Percentiles rank a stretch among this genome's conserved stretches.
Conservation (phyloP, 2,113 vertebrate genomes). For the Pachyramphus minor region DNA sequence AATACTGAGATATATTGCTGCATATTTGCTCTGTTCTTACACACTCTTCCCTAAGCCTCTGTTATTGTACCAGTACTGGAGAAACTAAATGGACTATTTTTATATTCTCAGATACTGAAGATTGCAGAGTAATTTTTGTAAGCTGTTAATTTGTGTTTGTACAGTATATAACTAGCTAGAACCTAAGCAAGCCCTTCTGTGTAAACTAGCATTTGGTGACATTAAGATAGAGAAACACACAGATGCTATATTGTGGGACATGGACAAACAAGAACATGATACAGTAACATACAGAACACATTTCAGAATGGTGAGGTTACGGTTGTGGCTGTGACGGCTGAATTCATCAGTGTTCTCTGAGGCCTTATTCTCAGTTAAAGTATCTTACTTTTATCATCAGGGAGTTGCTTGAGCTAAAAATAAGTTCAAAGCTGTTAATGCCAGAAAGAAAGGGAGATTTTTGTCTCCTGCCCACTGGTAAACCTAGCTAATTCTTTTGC, state of each 20-base stretch:
- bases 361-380: neutral
- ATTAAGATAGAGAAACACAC: slow-evolving; percentile 54
- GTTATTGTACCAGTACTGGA: neutral
- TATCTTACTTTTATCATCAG: neutral
- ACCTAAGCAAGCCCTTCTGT: slow-evolving; percentile 20
- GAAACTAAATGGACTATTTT: neutral
- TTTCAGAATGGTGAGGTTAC: neutral
- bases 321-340: neutral
- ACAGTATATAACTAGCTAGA: slow-evolving; percentile 9
- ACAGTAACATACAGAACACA: neutral
- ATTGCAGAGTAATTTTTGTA: neutral
- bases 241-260: slow-evolving; percentile 9
- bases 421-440: neutral
- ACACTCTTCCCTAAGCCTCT: neutral
- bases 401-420: neutral
- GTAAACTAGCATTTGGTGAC: slow-evolving; percentile 56
- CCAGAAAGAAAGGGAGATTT: neutral
- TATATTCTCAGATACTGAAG: neutral
- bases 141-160: slow-evolving; percentile 46
- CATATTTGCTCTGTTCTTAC: neutral
- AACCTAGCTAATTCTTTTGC: neutral
- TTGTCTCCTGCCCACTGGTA: neutral
- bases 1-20: neutral
- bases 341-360: neutral
- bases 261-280: slow-evolving; percentile 36